Base-by-base conservation (phyloP, 2,797 vertebrate species). In the Poliocrania exsul region DNA sequence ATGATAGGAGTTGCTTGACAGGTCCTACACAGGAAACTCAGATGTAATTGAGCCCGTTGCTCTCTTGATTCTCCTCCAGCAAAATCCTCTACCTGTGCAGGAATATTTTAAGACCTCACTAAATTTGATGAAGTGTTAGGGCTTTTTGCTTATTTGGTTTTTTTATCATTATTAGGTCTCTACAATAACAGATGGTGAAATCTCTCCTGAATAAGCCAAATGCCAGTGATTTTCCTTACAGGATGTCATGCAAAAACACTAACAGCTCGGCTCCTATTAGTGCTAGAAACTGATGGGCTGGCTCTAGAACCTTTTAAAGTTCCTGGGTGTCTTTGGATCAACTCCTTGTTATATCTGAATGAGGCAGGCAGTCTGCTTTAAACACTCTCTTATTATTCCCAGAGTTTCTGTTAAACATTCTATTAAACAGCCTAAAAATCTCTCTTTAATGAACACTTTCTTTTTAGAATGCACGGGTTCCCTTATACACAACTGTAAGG, bases 121-220 rank as follows among this genome's bases (percentile, higher is more conserved):
- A 81, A 82, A 84, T 93, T 11, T 88, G 94, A 87, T 53, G 88
- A 80, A 73, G 54, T 38, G 37, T 89, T 89, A 83, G 42, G 23
- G 6, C 7, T 79, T 95, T 95, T 71, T 2, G 1, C 26, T 64
- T 85, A 44, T 91, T 85, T 79, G 42, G 23, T 35, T 72, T 64
- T 95, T 85, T 78, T 28, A 26, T 81, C 85, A 80, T 95, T 95
- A 86, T 64, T 87, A 3, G 64, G 42, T 86, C 51, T 87, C 47
- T 66, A 58, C 58, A 73, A 94, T 51, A 92, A 90, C 92, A 94
- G 94, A 93, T 95, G 94, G 95, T 82, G 75, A 93, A 95, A 42
- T 82, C 78, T 97, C 95, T 88, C 11, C 86, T 90, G 82, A 93
- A 73, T 84, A 95, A 96, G 87, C 70, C 93, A 95, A 96, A 94